Conservation (phyloP, 2,888 invertebrate genomes). For the Iselma pallidipennis region DNA sequence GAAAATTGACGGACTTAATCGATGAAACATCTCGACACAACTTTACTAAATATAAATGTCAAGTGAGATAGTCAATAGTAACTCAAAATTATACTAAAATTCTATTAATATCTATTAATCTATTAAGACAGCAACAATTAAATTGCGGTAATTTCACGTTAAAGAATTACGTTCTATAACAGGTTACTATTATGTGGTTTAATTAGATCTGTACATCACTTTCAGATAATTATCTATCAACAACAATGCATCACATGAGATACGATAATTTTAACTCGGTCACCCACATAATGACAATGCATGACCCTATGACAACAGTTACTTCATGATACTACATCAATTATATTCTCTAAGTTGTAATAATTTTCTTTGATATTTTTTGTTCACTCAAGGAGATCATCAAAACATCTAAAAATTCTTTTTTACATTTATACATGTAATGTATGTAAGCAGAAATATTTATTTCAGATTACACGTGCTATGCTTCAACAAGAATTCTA, state of each 20-base stretch:
- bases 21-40: conserved; percentile 16
- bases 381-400: no score
- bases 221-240: neutral
- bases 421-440: no score
- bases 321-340: neutral
- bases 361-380: no score
- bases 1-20: conserved; percentile 41
- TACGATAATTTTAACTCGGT: conserved; percentile 10
- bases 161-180: conserved; percentile 12
- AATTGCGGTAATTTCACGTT: conserved; percentile 27
- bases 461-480: no score
- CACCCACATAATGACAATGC: neutral
- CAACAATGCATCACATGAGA: conserved; percentile 17
- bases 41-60: neutral
- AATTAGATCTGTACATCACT: conserved; percentile 20
- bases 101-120: neutral
- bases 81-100: neutral
- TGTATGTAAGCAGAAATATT: no score
- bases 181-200: conserved; percentile 21
- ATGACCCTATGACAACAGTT: neutral
- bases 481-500: no score
- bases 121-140: neutral
- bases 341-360: no score
- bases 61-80: neutral
- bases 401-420: no score